Evolutionary conservation across 92 coral and sea anemone species (phyloP).

Genomic region (Porites cylindrica): DNA sequence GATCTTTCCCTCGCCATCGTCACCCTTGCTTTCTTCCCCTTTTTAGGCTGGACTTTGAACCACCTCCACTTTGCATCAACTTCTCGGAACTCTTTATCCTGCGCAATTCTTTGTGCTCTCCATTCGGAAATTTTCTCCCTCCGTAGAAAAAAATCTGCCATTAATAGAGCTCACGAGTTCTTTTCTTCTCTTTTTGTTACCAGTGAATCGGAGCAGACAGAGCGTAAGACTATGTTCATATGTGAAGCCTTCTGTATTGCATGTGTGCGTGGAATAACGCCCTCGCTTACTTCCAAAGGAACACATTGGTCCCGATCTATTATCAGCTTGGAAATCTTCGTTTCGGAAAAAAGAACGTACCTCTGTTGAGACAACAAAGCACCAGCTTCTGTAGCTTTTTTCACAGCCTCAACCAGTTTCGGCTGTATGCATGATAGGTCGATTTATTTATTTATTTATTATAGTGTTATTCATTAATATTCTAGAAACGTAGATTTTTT

Average conservation of each 20-base stretch:
- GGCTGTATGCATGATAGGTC: too few relatives aligned
- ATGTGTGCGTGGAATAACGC: background rate
- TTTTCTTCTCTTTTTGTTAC: background rate
- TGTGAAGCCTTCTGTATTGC: background rate
- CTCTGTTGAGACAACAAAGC: background rate
- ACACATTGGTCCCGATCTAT: background rate
- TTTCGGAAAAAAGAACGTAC: background rate
- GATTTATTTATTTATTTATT: too few relatives aligned
- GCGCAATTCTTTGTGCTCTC: background rate
- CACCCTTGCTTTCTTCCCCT: background rate
- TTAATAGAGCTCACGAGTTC: background rate
- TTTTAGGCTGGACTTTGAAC: background rate
- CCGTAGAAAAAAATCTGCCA: background rate
- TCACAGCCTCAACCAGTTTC: background rate
- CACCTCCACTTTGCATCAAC: background rate
- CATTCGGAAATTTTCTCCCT: slow-evolving; percentile 8
- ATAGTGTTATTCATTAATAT: too few relatives aligned
- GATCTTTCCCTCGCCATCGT: too few relatives aligned
- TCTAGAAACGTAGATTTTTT: too few relatives aligned
- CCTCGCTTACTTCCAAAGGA: background rate
- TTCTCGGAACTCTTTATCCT: background rate
- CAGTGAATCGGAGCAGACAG: background rate
- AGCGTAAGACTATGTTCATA: background rate
- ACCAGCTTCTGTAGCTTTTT: background rate
- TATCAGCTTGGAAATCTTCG: slow-evolving; percentile 1